A percentile compares a stretch with the other conserved stretches of the same genome.
phyloP scores from a whole-genome alignment of 2,888 invertebrate genomes.

The Ornithoptera alexandrae region DNA sequence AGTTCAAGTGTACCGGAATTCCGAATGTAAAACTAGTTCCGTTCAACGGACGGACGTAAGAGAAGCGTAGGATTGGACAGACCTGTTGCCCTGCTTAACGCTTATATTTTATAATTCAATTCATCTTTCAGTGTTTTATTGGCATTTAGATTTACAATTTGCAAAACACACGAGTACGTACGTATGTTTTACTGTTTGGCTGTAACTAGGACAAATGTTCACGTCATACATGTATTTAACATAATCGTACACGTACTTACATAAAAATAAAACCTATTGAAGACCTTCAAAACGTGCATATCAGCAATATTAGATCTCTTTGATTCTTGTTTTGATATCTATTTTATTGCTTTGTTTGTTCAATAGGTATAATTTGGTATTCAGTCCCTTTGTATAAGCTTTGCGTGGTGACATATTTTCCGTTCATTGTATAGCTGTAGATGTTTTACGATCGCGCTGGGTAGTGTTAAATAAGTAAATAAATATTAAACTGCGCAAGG shows the following conservation, averaged over 20 bases:
- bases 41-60: conserved; percentile 26
- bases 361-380: conserved; percentile 16
- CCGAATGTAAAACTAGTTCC: conserved; percentile 31
- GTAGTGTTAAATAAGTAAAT: neutral
- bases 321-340: conserved; percentile 12
- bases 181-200: neutral
- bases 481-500: neutral
- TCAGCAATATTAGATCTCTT: neutral
- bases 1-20: conserved; percentile 31
- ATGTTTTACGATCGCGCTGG: neutral
- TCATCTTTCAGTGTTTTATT: neutral
- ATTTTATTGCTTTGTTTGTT: conserved; percentile 17
- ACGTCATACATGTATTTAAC: neutral
- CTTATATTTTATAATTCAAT: no score
- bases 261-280: neutral
- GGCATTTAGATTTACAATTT: neutral
- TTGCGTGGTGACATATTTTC: conserved; percentile 17
- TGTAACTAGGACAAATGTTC: neutral
- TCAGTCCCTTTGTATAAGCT: conserved; percentile 6
- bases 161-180: no score
- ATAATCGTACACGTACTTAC: neutral
- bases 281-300: conserved; percentile 14
- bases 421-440: conserved; percentile 6
- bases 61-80: conserved; percentile 3
- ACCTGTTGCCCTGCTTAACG: neutral